A percentile compares a stretch with the other conserved stretches of the same genome.
Evolutionary conservation across 2,113 vertebrate genomes (phyloP).

Genomic region (Pluvialis apricaria): DNA sequence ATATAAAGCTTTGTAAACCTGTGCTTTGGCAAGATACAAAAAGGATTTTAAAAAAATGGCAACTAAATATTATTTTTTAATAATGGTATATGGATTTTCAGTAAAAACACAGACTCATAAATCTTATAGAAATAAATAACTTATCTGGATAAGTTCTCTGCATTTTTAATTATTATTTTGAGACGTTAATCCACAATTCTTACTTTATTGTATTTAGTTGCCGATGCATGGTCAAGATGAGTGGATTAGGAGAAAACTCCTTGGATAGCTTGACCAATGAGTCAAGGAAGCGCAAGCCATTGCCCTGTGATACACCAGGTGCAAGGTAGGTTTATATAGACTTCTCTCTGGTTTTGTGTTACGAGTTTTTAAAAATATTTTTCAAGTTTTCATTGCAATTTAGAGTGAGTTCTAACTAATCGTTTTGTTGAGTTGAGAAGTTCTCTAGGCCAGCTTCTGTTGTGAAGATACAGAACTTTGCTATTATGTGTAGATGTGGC

Average conservation of each 20-base stretch:
- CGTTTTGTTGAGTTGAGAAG: background rate
- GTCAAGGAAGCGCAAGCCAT: conserved; percentile 90
- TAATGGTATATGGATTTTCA: background rate
- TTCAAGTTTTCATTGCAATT: background rate
- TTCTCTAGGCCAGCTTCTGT: background rate
- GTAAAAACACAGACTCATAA: background rate
- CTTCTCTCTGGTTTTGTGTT: background rate
- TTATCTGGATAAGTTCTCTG: background rate
- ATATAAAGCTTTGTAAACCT: background rate
- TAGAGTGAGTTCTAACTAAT: background rate
- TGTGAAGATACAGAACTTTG: background rate
- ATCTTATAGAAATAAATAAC: background rate
- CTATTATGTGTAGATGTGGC: background rate
- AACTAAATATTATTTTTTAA: background rate
- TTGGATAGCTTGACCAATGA: conserved; percentile 87
- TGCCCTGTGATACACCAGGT: conserved; percentile 88
- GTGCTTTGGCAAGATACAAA: background rate
- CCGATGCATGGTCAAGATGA: conserved; percentile 91
- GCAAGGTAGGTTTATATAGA: conserved; percentile 74
- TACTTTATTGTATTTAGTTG: conserved; percentile 73
- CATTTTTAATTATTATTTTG: background rate
- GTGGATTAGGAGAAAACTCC: conserved; percentile 89
- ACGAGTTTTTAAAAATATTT: background rate
- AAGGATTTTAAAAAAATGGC: background rate
- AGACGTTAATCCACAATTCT: background rate